Evolutionary conservation across 2,888 invertebrate genomes (phyloP).

Genomic region (Ectemnius continuus): DNA sequence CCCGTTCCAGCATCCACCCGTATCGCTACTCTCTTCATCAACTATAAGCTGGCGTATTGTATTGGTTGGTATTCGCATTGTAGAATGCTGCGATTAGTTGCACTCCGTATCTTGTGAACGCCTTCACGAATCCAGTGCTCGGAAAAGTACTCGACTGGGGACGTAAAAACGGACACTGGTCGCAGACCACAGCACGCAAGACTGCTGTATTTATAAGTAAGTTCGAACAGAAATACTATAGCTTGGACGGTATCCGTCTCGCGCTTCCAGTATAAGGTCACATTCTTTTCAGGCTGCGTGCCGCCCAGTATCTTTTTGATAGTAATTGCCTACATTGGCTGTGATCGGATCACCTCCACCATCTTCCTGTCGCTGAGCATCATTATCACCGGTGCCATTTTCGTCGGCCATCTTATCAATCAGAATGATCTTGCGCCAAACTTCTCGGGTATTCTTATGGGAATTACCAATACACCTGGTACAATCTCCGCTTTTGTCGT

Average conservation of each 20-base stretch:
- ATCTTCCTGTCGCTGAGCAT: slow-evolving; percentile 67
- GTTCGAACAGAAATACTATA: slow-evolving; percentile 29
- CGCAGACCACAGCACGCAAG: slow-evolving; percentile 71
- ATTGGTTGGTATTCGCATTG: too few species aligned
- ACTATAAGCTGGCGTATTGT: too few species aligned
- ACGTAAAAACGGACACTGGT: slow-evolving; percentile 66
- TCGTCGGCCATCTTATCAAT: slow-evolving; percentile 73
- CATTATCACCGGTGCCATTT: slow-evolving; percentile 70
- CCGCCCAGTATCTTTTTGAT: slow-evolving; percentile 68
- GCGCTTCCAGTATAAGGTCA: too few species aligned
- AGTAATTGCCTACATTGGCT: slow-evolving; percentile 70
- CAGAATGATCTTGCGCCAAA: slow-evolving; percentile 75
- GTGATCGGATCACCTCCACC: slow-evolving; percentile 62
- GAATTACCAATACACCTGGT: slow-evolving; percentile 75
- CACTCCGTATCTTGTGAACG: slow-evolving; percentile 70
- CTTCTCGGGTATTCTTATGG: slow-evolving; percentile 75
- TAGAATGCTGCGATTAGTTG: slow-evolving; percentile 72
- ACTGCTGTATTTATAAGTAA: slow-evolving; percentile 72
- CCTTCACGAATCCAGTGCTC: slow-evolving; percentile 66
- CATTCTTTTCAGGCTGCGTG: slow-evolving; percentile 63
- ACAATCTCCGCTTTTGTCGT: slow-evolving; percentile 73
- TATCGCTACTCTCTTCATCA: too few species aligned
- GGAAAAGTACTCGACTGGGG: slow-evolving; percentile 71
- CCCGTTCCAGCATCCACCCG: too few species aligned
- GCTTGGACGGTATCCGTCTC: background rate